Evolutionary conservation across 2,888 invertebrate species (phyloP).

Genomic region (Bombylius major): DNA sequence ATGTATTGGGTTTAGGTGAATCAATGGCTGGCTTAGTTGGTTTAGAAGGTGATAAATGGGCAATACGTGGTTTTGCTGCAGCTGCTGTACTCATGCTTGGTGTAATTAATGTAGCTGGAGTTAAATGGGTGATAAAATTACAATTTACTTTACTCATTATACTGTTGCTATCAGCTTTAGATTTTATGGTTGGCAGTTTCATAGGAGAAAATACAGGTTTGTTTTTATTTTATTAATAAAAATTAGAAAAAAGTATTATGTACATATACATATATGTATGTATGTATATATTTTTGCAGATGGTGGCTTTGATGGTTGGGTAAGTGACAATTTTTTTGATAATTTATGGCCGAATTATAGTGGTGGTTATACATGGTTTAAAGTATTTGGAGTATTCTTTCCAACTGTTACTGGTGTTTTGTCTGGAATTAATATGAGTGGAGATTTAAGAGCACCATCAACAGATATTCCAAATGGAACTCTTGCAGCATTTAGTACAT

Average conservation of each 20-base stretch:
- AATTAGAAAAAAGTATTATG: not conserved
- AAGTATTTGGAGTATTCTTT: constrained; percentile 94
- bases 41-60: constrained; percentile 58
- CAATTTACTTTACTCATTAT: constrained; percentile 81
- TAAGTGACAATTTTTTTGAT: constrained; percentile 59
- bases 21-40: constrained; percentile 80
- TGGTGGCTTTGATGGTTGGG: constrained; percentile 78
- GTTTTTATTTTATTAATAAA: not conserved
- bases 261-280: too few relatives aligned
- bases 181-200: constrained; percentile 90
- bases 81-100: constrained; percentile 76
- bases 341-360: constrained; percentile 73
- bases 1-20: constrained; percentile 91
- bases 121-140: constrained; percentile 94
- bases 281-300: constrained; percentile 40
- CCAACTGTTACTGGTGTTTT: constrained; percentile 94
- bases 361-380: constrained; percentile 81
- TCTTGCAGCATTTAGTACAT: constrained; percentile 79
- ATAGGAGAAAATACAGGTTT: constrained; percentile 59
- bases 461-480: constrained; percentile 91
- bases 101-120: constrained; percentile 88
- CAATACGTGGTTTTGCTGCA: constrained; percentile 76
- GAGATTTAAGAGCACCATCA: constrained; percentile 83
- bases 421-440: constrained; percentile 98
- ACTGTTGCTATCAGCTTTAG: constrained; percentile 75